Evolutionary conservation across 2,888 invertebrate genomes (phyloP), one percentile per base, ranked within the genome.

Genomic region (Uropetala carovei): DNA sequence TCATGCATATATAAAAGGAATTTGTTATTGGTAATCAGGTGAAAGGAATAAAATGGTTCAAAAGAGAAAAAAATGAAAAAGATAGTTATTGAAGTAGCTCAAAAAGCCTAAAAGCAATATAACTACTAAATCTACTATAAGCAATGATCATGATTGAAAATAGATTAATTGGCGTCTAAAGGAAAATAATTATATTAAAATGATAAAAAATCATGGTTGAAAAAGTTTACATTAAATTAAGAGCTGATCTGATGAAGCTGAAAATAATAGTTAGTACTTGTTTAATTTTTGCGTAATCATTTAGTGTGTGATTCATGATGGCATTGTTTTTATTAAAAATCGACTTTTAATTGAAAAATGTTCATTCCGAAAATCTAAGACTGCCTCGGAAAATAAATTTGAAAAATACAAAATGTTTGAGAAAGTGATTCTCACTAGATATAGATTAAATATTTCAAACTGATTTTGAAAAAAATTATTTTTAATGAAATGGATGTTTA

Each of bases 51-150:
- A 56, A 57, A 92, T 85, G 68, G 64, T 75, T 85, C 75, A 43
- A 84, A 86, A 59, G 89, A 89, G 83, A 92, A 92, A 91, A 92
- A 68, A 27, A 92, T 59, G 91, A 92, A 92, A 85, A 43, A 43
- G 43, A 68, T 13, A 75, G 82, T 92, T 85, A 93, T 57, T 92
- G 91, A 92, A 91, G 68, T 57, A 92, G 57, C 64, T 83, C 89
- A 68, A 84, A 22, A 92, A 81, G 89, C 82, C 84, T 75, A 60
- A n/a, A 81, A 83, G 82, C 56, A 59, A 58, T 43, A 59, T 84
- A n/a, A 81, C 30, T 58, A 84, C 68, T 75, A 75, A 75, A 27
- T 10, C 27, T 10, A 18, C 9, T 27, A 75, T 14, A 43, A 75
- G 27, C 27, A 11, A 22, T 75, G 13, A 75, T 22, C 9, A 75